phyloP scores from a whole-genome alignment of 2,113 vertebrate genomes.

The Nothocercus nigrocapillus region DNA sequence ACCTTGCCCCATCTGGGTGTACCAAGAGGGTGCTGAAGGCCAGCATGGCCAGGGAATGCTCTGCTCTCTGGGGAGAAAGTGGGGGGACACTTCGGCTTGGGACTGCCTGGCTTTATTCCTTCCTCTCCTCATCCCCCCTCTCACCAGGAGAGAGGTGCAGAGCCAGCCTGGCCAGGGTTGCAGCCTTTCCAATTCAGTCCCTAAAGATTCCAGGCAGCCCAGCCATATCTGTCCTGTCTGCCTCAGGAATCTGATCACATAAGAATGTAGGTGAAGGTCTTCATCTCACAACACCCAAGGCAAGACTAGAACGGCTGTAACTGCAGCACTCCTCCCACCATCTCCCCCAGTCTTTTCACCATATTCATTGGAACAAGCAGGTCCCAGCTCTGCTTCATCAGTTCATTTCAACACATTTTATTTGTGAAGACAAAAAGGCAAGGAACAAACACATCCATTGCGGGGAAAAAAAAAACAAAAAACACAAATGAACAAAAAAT shows the following conservation, averaged over 20 bases:
- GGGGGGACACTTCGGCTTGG: neutral
- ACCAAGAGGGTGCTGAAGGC: neutral
- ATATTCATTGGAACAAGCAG: rapidly evolving
- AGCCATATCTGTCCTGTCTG: rapidly evolving
- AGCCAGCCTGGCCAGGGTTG: rapidly evolving
- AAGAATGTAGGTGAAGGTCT: neutral
- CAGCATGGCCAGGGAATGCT: neutral
- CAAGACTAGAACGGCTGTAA: neutral
- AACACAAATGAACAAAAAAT: constrained; percentile 11
- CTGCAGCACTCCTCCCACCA: neutral
- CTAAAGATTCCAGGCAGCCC: too few species aligned
- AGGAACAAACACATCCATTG: constrained; percentile 56
- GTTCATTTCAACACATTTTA: constrained; percentile 54
- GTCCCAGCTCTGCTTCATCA: rapidly evolving
- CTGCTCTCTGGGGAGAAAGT: neutral
- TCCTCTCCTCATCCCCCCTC: neutral
- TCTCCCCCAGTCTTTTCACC: neutral
- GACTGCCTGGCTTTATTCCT: too few species aligned
- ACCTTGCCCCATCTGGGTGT: too few species aligned
- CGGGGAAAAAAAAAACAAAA: neutral
- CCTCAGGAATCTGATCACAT: rapidly evolving
- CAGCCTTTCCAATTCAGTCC: neutral
- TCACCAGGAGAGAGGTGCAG: neutral
- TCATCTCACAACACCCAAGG: rapidly evolving
- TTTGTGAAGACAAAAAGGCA: constrained; percentile 67